phyloP scores from a whole-genome alignment of 2,888 invertebrate genomes.

The Seladonia tumulorum region DNA sequence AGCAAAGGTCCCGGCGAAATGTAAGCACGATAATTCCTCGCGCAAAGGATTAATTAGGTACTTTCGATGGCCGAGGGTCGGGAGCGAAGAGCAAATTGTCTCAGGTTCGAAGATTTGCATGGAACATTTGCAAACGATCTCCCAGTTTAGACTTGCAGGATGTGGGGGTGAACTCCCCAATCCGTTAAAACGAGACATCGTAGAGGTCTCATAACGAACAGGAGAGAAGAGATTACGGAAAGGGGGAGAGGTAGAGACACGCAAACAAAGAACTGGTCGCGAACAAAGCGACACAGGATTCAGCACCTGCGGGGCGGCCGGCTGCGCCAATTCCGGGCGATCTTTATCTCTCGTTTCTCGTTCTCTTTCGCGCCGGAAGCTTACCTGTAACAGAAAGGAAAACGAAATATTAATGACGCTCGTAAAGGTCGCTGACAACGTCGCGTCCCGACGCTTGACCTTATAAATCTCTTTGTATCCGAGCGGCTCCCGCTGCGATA shows the following conservation, averaged over 20 bases:
- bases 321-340: constrained; percentile 23
- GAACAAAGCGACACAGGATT: constrained; percentile 34
- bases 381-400: constrained; percentile 70
- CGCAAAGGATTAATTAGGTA: background rate
- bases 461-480: constrained; percentile 62
- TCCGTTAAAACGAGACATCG: constrained; percentile 6
- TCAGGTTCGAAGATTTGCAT: background rate
- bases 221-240: constrained; percentile 17
- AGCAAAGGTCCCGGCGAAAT: background rate
- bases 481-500: constrained; percentile 12
- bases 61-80: background rate
- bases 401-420: constrained; percentile 68
- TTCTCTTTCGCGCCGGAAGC: constrained; percentile 37
- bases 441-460: constrained; percentile 59
- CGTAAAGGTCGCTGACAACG: constrained; percentile 63
- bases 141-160: background rate
- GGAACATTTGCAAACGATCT: constrained; percentile 17
- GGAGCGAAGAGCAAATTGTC: background rate
- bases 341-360: constrained; percentile 33
- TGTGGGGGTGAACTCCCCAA: background rate
- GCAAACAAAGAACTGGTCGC: background rate
- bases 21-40: background rate
- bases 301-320: constrained; percentile 31
- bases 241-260: background rate
- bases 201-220: background rate